A percentile compares a stretch with the other conserved stretches of the same genome.
Conservation (phyloP, 2,888 invertebrate genomes). For the Drosophila anomalipes region DNA sequence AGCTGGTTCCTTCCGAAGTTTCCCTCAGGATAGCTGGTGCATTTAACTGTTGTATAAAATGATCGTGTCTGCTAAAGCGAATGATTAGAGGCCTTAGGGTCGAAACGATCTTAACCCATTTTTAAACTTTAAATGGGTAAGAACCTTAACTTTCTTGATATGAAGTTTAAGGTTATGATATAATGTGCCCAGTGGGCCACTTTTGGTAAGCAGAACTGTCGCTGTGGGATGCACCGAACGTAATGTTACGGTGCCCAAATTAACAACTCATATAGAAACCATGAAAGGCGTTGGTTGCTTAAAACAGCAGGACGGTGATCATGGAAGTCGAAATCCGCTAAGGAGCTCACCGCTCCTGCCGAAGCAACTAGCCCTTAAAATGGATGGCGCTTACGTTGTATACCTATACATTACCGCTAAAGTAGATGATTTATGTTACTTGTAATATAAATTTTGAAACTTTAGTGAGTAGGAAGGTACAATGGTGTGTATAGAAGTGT, state of each 20-base stretch:
- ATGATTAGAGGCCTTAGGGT: conserved; percentile 89
- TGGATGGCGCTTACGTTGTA: conserved; percentile 88
- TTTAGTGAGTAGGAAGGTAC: conserved; percentile 88
- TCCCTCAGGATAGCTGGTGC: conserved; percentile 90
- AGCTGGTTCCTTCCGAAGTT: conserved; percentile 92
- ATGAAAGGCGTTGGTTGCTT: conserved; percentile 89
- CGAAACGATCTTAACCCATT: conserved; percentile 89
- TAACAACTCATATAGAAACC: conserved; percentile 90
- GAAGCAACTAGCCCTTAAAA: conserved; percentile 89
- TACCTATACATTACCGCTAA: conserved; percentile 81
- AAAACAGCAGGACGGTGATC: conserved; percentile 90
- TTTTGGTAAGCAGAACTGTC: conserved; percentile 90
- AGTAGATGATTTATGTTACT: conserved; percentile 83
- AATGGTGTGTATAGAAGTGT: conserved; percentile 88
- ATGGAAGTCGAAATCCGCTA: conserved; percentile 91
- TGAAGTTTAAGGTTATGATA: conserved; percentile 87
- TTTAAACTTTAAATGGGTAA: conserved; percentile 91
- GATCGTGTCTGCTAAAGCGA: conserved; percentile 91
- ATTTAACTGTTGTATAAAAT: conserved; percentile 77
- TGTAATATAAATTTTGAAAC: conserved; percentile 82
- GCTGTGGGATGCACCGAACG: conserved; percentile 90
- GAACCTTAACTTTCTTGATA: conserved; percentile 88
- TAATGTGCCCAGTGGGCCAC: conserved; percentile 86
- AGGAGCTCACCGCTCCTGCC: conserved; percentile 87
- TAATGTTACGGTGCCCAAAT: conserved; percentile 82